Evolutionary conservation across 2,113 vertebrate species (phyloP).

Genomic region (Urocolius indicus): DNA sequence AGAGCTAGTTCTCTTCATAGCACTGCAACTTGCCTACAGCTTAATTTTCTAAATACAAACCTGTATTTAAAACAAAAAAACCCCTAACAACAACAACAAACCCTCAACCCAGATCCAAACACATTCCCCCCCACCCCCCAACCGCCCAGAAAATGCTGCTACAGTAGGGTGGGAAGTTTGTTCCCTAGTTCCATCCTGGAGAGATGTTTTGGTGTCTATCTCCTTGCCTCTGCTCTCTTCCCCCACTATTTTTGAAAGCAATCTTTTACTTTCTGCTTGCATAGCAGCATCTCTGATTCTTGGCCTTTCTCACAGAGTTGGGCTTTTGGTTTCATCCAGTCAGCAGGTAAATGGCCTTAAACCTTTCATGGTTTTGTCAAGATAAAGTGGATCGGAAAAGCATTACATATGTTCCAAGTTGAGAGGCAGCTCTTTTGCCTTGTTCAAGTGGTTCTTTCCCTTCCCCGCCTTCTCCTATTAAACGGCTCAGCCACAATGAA

Average conservation of each 20-base stretch:
- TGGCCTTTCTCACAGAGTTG: constrained; percentile 83
- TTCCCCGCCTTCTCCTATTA: constrained; percentile 63
- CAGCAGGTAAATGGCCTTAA: constrained; percentile 85
- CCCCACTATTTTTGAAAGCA: constrained; percentile 32
- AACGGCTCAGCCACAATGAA: constrained; percentile 77
- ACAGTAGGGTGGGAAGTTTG: constrained; percentile 68
- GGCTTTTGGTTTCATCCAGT: constrained; percentile 81
- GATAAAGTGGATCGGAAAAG: constrained; percentile 74
- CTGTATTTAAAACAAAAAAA: background rate
- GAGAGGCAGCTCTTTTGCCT: constrained; percentile 79
- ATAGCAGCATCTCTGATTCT: constrained; percentile 87
- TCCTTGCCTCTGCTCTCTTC: constrained; percentile 19
- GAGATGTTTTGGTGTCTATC: constrained; percentile 75
- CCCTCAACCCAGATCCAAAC: too few species aligned
- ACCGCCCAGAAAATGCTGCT: background rate
- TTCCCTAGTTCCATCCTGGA: constrained; percentile 66
- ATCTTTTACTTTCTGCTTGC: constrained; percentile 77
- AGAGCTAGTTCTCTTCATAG: constrained; percentile 15
- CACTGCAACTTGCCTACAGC: background rate
- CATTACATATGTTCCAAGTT: constrained; percentile 81
- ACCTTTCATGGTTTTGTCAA: constrained; percentile 77
- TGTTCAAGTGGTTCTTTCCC: constrained; percentile 78
- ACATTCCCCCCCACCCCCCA: background rate
- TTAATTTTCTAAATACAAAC: background rate
- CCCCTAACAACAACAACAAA: background rate